Base-by-base conservation (phyloP, 2,113 vertebrate genomes). In the Callorhinus ursinus region DNA sequence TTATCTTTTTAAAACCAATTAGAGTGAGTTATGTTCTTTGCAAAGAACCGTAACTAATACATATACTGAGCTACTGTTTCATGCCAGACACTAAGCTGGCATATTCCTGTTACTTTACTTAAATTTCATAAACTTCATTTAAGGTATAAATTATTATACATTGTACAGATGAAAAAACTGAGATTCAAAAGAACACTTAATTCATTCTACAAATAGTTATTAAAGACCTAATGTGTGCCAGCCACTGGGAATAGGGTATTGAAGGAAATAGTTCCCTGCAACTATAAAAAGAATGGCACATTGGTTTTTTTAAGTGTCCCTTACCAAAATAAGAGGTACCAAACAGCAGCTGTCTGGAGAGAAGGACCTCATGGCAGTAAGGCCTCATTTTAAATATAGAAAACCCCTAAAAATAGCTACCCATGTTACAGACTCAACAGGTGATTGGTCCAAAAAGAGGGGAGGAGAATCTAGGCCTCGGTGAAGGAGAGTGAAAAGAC, bases 401-500 rank as follows among this genome's bases (percentile, higher is more conserved):
- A 89, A 53, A 7, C 26, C 84, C 65, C 96, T 97, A 93, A 98
- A 98, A 98, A 98, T 98, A 98, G 82, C 71, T n/a, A 8, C 57
- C 63, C 14, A 0, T 14, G 42, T 31, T 11, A n/a, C 3, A 42
- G 55, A 80, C 95, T 84, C 77, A 90, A 57, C 96, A 96, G 92
- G 96, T 85, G 97, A 98, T 93, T 98, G 97, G 97, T 81, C 82
- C 81, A 31, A 19, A 61, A 12, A 26, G 69, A 88, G 22, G 92
- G 94, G 88, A 69, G 77, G 88, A 2, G 81, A 46, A 0, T 42
- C 2, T 1, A 49, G 86, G 55, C 49, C 49, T 9, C 2, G 0
- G 71, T 22, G 82, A 97, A 98, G 97, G 97, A 94, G 96, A 94
- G 13, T 2, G 53, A 2, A 59, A 96, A 97, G 97, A 74, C 97